Percentiles rank a stretch among this genome's conserved stretches.
These are phyloP conservation scores for honey bee (Apis mellifera) DNA, from an alignment of 1,140 invertebrate genomes.

Conservation along the genomic window DNA sequence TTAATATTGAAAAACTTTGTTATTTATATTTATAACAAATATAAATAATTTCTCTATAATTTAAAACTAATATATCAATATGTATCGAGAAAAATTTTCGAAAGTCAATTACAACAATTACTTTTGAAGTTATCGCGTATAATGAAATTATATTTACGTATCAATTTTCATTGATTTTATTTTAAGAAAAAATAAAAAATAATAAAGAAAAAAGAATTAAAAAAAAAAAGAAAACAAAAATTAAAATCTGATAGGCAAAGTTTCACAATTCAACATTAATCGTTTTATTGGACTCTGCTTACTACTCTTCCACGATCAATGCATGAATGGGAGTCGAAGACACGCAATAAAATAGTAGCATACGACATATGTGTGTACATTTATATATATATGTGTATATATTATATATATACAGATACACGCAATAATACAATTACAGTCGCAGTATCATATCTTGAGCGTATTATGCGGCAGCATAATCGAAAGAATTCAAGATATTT, in stretches of 20 bases:
- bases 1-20: not conserved
- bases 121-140: not conserved
- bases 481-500: slow-evolving; percentile 6
- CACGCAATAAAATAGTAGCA: slow-evolving; percentile 13
- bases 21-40: too few relatives aligned
- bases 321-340: slow-evolving; percentile 74
- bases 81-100: not conserved
- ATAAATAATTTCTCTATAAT: too few relatives aligned
- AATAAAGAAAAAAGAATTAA: too few relatives aligned
- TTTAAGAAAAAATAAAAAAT: too few relatives aligned
- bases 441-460: slow-evolving; percentile 10
- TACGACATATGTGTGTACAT: not conserved
- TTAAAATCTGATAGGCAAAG: not conserved
- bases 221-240: not conserved
- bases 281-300: slow-evolving; percentile 58
- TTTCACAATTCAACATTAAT: slow-evolving; percentile 1
- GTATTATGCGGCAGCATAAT: slow-evolving; percentile 8
- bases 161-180: not conserved
- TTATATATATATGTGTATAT: too few relatives aligned
- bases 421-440: not conserved
- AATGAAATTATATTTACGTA: too few relatives aligned
- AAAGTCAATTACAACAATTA: not conserved
- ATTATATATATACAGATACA: not conserved
- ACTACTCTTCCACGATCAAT: slow-evolving; percentile 75
- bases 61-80: not conserved